Evolutionary conservation across 2,888 invertebrate genomes (phyloP), one percentile per base, ranked within the genome.

Genomic region (Meteorus colon): DNA sequence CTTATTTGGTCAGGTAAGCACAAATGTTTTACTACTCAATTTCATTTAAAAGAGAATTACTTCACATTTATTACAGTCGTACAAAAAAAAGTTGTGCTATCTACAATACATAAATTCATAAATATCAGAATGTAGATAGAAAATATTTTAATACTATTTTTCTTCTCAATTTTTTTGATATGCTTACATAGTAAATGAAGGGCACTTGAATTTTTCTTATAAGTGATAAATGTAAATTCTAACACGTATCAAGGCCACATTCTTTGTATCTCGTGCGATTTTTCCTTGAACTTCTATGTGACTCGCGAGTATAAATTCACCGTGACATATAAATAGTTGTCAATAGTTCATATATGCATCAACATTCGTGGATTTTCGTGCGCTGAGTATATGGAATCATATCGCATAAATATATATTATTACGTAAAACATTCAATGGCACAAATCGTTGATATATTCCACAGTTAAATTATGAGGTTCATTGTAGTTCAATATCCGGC

Each of bases 1-100:
- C 89, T 92, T 98, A 37, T 98, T 98, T 89, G 92, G 93, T 74
- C 97, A 98, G 94, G 97, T 97, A 85, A 93, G 94, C 92, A 70
- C 74, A 63, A 27, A 16, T 55, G 2, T 41, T 41, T 10, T 12
- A 34, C 55, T 29, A 37, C 34, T 10, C 3, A 51, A 4, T 62
- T 68, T 37, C 31, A 6, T 55, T 1, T 55, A 55, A 6, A 55
- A 55, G 55, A 45, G 59, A 5, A 19, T 31, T 24, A 29, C 12
- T 67, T 67, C 74, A 74, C 69, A 41, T 37, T 48, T 60, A 72
- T 74, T 66, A 65, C 73, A 66, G 48, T 73, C 51, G 63, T 77
- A 79, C 73, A 80, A 73, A 73, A 76, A 72, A 75, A 77, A 74
- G 37, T 60, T 29, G 37, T 69, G 63, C 65, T 76, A 77, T 74